These are phyloP conservation scores for Huso huso DNA, from an alignment of 2,797 vertebrate species.

Conservation along the genomic window DNA sequence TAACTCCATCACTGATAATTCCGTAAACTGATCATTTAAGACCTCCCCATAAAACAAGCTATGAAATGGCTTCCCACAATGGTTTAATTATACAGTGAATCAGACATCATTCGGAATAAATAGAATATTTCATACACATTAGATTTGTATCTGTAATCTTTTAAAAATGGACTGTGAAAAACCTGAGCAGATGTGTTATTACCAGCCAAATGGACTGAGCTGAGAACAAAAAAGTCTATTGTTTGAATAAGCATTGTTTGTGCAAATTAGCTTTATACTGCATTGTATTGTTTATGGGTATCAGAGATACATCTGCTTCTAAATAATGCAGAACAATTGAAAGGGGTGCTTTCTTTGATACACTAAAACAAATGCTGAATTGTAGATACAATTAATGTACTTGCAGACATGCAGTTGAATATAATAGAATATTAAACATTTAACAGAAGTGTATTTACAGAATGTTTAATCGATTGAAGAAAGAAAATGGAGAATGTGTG, in stretches of 20 bases:
- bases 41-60: neutral
- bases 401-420: too few species aligned
- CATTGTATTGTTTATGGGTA: too few species aligned
- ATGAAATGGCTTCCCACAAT: neutral
- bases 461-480: too few species aligned
- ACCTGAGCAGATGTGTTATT: conserved; percentile 26
- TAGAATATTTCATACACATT: neutral
- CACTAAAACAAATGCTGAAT: too few species aligned
- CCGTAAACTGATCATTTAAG: conserved; percentile 2
- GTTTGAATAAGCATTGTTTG: conserved; percentile 15
- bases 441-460: too few species aligned
- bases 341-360: too few species aligned
- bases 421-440: too few species aligned
- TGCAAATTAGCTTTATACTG: conserved; percentile 8
- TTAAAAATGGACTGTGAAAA: conserved; percentile 14
- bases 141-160: conserved; percentile 13
- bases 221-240: conserved; percentile 10
- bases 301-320: too few species aligned
- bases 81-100: conserved; percentile 10
- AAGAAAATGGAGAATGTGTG: too few species aligned
- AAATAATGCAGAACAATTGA: too few species aligned
- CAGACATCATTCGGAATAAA: conserved; percentile 6
- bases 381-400: too few species aligned
- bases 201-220: conserved; percentile 10
- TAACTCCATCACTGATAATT: conserved; percentile 10